Percentiles rank a stretch among this genome's conserved stretches.
Conservation (phyloP, 2,113 vertebrate species). For the Macquaria ambigua region DNA sequence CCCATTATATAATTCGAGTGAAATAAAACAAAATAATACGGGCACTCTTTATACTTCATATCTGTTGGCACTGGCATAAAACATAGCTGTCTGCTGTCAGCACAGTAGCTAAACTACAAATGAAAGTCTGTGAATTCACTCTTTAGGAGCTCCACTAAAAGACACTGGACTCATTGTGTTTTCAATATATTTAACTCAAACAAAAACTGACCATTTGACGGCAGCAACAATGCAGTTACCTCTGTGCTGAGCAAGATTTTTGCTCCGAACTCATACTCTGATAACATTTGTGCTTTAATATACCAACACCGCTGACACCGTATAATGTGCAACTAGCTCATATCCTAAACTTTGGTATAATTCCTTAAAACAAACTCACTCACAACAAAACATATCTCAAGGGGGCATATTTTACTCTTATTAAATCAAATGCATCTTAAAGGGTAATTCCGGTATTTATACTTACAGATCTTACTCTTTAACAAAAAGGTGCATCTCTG, state of each 20-base stretch:
- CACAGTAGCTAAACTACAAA: slow-evolving; percentile 13
- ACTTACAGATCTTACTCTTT: too few species aligned
- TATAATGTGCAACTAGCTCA: slow-evolving; percentile 31
- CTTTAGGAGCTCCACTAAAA: background rate
- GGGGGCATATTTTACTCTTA: slow-evolving; percentile 8
- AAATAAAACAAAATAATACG: slow-evolving; percentile 37
- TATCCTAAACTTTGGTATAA: slow-evolving; percentile 60
- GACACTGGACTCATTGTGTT: background rate
- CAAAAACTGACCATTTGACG: slow-evolving; percentile 12
- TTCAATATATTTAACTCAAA: slow-evolving; percentile 16
- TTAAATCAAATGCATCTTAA: slow-evolving; percentile 38
- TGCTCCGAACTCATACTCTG: background rate
- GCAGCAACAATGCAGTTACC: slow-evolving; percentile 10
- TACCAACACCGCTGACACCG: background rate
- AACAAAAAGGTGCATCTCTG: too few species aligned
- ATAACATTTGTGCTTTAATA: slow-evolving; percentile 16
- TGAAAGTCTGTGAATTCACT: slow-evolving; percentile 9
- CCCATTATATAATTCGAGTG: slow-evolving; percentile 13
- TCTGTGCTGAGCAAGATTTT: slow-evolving; percentile 15
- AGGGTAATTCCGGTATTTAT: too few species aligned
- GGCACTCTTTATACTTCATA: slow-evolving; percentile 34
- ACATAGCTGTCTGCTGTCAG: background rate
- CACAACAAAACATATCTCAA: slow-evolving; percentile 32
- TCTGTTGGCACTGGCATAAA: slow-evolving; percentile 53
- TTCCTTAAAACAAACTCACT: slow-evolving; percentile 39